Base-by-base conservation (phyloP, 2,113 vertebrate genomes). In the Pteruthius melanotis region DNA sequence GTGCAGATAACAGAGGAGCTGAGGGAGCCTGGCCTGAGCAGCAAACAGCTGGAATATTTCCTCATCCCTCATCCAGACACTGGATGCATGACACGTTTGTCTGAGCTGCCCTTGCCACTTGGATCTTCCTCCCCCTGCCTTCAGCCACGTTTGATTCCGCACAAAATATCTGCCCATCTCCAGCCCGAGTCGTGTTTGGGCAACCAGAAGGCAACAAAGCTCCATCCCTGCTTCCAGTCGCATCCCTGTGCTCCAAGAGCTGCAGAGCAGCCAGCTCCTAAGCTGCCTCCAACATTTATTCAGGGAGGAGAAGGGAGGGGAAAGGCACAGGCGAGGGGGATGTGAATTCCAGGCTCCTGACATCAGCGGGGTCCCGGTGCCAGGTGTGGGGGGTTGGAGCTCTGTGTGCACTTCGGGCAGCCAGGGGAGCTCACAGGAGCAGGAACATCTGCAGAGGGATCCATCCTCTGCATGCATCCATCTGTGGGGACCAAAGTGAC, bases 381-480 rank as follows among this genome's bases (percentile, higher is more conserved):
- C 2, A 13, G 37, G 45, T 27, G 39, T 5, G 2, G 39, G 47
- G 31, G 49, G 23, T 8, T 12, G 28, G 45, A 84, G 74, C 66
- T 83, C 12, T 7, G 17, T 2, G 0, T 35, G 78, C 37, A 18
- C 49, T 28, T 7, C 40, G 14, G 11, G 13, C 40, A 42, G 40
- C 39, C 66, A 5, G 4, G 68, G 50, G 49, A 2, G 49, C 35
- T 1, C 18, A 60, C 56, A 40, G 61, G 52, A 66, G 7, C 4
- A 10, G 47, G 40, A 71, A 60, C 2, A 0, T 3, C 44, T 37
- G 61, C 85, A n/a, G n/a, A n/a, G 66, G n/a, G 24, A 16, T 1
- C 37, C 26, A 16, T 2, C 1, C 0, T 1, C 52, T 1, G 0
- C 27, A 9, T 26, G 52, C 21, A 5, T 5, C 2, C 16, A 2